Percentiles rank a stretch among this genome's conserved stretches.
phyloP scores from a whole-genome alignment of 1,140 invertebrate species.

The Bombus fervidus region DNA sequence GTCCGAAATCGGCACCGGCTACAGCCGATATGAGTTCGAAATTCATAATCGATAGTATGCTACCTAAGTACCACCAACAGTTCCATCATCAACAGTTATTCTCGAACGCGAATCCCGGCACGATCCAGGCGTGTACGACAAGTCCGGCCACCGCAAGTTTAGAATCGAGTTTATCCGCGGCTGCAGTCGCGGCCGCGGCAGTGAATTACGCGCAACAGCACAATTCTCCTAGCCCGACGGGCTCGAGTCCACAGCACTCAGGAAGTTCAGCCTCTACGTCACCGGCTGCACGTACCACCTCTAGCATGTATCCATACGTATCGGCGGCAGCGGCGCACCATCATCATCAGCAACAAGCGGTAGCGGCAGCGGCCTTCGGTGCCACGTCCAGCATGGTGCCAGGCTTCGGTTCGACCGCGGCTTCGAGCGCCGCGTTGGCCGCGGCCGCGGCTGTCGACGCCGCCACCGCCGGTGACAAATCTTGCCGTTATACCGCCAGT shows the following conservation, averaged over 20 bases:
- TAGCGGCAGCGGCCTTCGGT: constrained; percentile 86
- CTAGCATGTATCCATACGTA: constrained; percentile 87
- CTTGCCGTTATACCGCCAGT: constrained; percentile 89
- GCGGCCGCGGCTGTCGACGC: constrained; percentile 86
- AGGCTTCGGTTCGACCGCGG: constrained; percentile 84
- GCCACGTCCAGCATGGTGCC: constrained; percentile 87
- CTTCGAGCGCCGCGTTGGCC: constrained; percentile 83
- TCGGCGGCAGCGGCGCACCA: constrained; percentile 87
- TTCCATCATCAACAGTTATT: constrained; percentile 88
- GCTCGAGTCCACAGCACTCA: constrained; percentile 81
- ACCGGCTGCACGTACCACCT: constrained; percentile 84
- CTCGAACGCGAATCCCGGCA: constrained; percentile 82
- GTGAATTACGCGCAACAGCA: constrained; percentile 81
- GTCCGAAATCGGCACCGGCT: constrained; percentile 52
- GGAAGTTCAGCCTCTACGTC: constrained; percentile 82
- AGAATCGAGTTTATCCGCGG: constrained; percentile 79
- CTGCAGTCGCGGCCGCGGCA: constrained; percentile 82
- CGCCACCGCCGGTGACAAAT: constrained; percentile 86
- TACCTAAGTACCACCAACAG: constrained; percentile 95
- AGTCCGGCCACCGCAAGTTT: constrained; percentile 83
- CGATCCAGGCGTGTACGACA: constrained; percentile 80
- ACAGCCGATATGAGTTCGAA: constrained; percentile 92
- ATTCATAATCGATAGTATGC: constrained; percentile 98
- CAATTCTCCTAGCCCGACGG: constrained; percentile 80
- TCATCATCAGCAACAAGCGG: constrained; percentile 87